A percentile compares a stretch with the other conserved stretches of the same genome.
These are phyloP conservation scores for Archilochus colubris DNA, from an alignment of 2,113 vertebrate species.

Conservation along the genomic window DNA sequence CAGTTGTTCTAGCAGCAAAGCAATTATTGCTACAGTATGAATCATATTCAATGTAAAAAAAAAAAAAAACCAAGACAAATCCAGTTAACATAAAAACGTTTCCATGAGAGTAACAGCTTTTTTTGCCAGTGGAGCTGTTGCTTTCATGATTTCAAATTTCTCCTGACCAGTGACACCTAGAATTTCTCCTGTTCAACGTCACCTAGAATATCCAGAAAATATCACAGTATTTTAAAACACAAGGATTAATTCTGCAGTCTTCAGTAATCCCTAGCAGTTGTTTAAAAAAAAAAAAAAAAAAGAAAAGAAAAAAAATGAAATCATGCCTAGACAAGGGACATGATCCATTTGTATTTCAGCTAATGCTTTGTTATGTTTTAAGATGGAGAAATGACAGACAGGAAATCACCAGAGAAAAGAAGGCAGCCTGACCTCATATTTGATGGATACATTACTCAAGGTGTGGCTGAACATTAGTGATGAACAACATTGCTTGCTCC, in stretches of 20 bases:
- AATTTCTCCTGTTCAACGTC: not conserved
- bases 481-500: not conserved
- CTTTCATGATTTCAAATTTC: not conserved
- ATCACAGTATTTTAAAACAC: not conserved
- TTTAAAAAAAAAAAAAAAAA: not conserved
- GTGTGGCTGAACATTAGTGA: not conserved
- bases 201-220: constrained; percentile 17
- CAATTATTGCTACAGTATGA: not conserved
- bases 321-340: not conserved
- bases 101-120: not conserved
- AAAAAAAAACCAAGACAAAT: not conserved
- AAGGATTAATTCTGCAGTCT: not conserved
- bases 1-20: not conserved
- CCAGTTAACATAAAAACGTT: not conserved
- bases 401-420: constrained; percentile 11
- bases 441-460: not conserved
- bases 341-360: not conserved
- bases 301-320: not conserved
- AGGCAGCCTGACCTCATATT: not conserved
- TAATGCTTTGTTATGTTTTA: constrained; percentile 8
- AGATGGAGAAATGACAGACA: not conserved
- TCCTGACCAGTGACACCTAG: not conserved
- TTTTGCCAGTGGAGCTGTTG: not conserved
- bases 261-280: not conserved
- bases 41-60: not conserved